Evolutionary conservation across 2,888 invertebrate species (phyloP).

Genomic region (Cephus pulcher): DNA sequence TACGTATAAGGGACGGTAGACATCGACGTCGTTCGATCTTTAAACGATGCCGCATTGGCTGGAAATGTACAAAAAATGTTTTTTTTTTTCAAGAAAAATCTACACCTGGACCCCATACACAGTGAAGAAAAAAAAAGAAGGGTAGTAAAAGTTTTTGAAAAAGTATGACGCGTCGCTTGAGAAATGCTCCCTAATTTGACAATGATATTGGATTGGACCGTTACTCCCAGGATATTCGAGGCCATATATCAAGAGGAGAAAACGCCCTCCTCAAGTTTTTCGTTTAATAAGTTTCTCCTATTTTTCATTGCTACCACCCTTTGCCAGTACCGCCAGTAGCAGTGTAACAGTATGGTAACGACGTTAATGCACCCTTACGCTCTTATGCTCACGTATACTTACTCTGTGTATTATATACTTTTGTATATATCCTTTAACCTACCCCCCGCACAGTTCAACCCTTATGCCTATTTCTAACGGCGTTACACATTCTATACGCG

Average conservation of each 20-base stretch:
- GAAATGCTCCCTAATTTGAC: conserved; percentile 39
- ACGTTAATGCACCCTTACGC: background rate
- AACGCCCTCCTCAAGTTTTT: conserved; percentile 50
- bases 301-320: conserved; percentile 51
- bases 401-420: background rate
- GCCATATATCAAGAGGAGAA: conserved; percentile 49
- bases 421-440: background rate
- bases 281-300: conserved; percentile 62
- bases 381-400: background rate
- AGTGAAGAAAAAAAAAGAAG: background rate
- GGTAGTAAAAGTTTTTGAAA: background rate
- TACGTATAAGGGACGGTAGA: background rate
- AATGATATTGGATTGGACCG: conserved; percentile 43
- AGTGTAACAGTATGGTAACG: background rate
- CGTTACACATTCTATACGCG: background rate
- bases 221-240: conserved; percentile 44
- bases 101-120: background rate
- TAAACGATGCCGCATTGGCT: background rate
- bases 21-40: background rate
- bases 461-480: background rate
- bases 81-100: background rate
- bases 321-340: background rate
- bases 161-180: background rate
- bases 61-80: background rate
- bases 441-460: background rate